Conservation (phyloP, 2,797 vertebrate species). For the Pitangus sulphuratus region DNA sequence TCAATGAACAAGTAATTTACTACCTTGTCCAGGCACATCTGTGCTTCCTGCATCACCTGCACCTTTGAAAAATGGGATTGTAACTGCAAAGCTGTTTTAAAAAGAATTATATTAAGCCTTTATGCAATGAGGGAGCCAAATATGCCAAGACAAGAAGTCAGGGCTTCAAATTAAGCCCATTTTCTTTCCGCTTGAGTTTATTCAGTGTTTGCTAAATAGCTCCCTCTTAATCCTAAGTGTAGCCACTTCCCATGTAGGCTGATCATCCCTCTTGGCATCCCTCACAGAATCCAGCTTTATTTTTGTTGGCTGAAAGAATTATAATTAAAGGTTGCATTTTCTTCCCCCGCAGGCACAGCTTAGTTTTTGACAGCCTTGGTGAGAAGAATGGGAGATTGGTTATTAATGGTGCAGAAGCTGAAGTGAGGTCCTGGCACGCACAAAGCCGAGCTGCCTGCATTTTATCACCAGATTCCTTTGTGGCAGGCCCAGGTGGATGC, state of each 20-base stretch:
- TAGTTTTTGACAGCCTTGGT: slow-evolving; percentile 72
- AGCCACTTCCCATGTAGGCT: background rate
- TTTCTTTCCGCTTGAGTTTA: slow-evolving; percentile 16
- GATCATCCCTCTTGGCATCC: background rate
- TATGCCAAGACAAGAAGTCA: background rate
- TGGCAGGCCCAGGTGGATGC: slow-evolving; percentile 74
- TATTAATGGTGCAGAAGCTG: slow-evolving; percentile 58
- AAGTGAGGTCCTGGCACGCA: slow-evolving; percentile 3
- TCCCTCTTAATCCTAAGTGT: background rate
- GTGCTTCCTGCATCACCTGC: background rate
- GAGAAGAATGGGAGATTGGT: slow-evolving; percentile 76
- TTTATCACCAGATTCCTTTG: slow-evolving; percentile 67
- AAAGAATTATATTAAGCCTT: background rate
- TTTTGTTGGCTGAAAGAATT: slow-evolving; percentile 5
- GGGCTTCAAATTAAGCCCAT: background rate
- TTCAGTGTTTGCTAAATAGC: background rate
- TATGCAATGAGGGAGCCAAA: background rate
- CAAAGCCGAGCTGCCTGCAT: slow-evolving; percentile 67
- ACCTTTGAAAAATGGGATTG: background rate
- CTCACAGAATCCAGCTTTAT: background rate
- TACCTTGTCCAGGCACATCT: background rate
- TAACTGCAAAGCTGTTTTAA: background rate
- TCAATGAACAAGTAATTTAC: background rate
- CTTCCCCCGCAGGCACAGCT: slow-evolving; percentile 71
- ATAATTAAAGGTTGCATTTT: background rate